phyloP scores from a whole-genome alignment of 2,113 vertebrate genomes.

The Laticauda colubrina region DNA sequence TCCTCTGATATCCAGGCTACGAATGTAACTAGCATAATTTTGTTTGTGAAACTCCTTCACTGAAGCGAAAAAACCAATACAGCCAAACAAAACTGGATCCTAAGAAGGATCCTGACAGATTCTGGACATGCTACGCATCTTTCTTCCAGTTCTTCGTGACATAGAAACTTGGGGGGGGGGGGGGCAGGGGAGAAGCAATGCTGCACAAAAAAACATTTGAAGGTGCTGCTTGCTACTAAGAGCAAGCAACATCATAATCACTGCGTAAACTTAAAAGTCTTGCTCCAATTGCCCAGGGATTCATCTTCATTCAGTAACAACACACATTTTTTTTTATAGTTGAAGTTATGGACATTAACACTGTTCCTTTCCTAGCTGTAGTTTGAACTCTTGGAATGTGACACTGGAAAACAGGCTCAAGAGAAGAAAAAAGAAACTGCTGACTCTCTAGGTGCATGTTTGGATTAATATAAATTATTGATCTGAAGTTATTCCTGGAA shows the following conservation, averaged over 20 bases:
- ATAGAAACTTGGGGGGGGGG: neutral
- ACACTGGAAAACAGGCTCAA: neutral
- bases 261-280: neutral
- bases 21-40: constrained; percentile 23
- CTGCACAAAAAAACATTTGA: neutral
- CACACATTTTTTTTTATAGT: neutral
- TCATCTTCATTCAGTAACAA: neutral
- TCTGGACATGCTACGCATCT: neutral
- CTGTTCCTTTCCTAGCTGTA: neutral
- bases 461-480: neutral
- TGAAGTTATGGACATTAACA: neutral
- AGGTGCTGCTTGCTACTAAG: neutral
- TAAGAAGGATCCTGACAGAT: neutral
- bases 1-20: neutral
- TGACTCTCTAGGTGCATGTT: neutral
- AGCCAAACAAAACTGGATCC: neutral
- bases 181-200: neutral
- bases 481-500: neutral
- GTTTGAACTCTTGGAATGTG: neutral
- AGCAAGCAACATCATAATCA: neutral
- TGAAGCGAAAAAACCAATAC: neutral
- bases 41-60: neutral
- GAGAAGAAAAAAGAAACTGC: neutral
- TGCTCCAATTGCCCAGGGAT: neutral
- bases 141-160: constrained; percentile 5